These are phyloP conservation scores for Drosophila villosipedis DNA, from an alignment of 2,888 invertebrate genomes.

Conservation along the genomic window DNA sequence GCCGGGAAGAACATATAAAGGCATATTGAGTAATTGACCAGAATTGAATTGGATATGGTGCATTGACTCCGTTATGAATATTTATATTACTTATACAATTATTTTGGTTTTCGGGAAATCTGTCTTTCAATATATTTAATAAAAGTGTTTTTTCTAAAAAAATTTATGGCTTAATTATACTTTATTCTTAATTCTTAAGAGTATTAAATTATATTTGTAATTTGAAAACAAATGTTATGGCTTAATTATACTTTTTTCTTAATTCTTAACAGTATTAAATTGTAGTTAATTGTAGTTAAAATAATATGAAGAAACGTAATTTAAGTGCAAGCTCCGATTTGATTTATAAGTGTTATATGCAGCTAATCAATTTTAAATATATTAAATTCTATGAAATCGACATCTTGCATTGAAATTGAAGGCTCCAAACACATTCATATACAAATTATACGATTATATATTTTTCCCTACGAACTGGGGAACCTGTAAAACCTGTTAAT, in stretches of 20 bases:
- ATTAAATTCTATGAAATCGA: background rate
- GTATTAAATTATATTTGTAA: no score
- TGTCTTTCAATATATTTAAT: no score
- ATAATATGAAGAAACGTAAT: background rate
- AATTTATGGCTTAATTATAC: no score
- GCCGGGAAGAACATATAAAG: slow-evolving; percentile 14
- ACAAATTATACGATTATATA: slow-evolving; percentile 2
- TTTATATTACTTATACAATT: background rate
- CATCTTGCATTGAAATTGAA: background rate
- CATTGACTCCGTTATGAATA: slow-evolving; percentile 30
- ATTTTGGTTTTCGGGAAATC: background rate
- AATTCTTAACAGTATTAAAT: no score
- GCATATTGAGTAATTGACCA: slow-evolving; percentile 33
- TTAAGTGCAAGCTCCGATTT: background rate
- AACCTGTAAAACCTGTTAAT: slow-evolving; percentile 66
- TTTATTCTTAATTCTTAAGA: no score
- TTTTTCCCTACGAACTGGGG: slow-evolving; percentile 12
- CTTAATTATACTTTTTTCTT: background rate
- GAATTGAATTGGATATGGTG: slow-evolving; percentile 55
- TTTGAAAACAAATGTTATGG: background rate
- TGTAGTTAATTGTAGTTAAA: no score
- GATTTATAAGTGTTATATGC: background rate
- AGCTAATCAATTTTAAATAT: background rate
- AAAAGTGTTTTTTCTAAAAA: no score
- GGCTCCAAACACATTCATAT: background rate